phyloP scores from a whole-genome alignment of 2,797 vertebrate species.

The Sebastes trivittatus region DNA sequence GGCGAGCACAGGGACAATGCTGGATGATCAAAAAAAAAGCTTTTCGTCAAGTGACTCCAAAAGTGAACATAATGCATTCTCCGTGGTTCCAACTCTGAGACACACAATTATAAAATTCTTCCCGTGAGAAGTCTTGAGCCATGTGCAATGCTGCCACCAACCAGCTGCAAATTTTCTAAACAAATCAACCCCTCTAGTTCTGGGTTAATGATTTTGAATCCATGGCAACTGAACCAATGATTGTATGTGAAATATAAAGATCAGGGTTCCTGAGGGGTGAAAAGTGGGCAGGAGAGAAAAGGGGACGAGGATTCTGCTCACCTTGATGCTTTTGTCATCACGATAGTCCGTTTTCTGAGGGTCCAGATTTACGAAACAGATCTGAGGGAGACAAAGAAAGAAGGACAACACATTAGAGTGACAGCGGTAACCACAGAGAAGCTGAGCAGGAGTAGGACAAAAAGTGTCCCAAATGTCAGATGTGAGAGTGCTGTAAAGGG shows the following conservation, averaged over 20 bases:
- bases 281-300: conserved; percentile 12
- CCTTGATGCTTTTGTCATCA: conserved; percentile 88
- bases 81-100: conserved; percentile 21
- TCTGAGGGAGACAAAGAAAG: conserved; percentile 76
- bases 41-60: conserved; percentile 15
- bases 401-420: background rate
- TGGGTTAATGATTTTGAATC: conserved; percentile 66
- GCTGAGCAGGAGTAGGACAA: background rate
- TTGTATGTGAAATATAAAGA: conserved; percentile 38
- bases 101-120: conserved; percentile 41
- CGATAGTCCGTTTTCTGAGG: conserved; percentile 80
- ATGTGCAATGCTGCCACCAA: conserved; percentile 11
- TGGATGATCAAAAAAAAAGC: background rate
- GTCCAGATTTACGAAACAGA: conserved; percentile 95
- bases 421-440: background rate
- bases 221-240: conserved; percentile 61
- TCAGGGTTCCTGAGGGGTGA: conserved; percentile 10
- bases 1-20: conserved; percentile 38
- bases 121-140: conserved; percentile 30
- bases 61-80: conserved; percentile 18
- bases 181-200: conserved; percentile 64
- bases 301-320: conserved; percentile 61
- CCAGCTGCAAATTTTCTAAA: conserved; percentile 58
- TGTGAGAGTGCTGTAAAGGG: background rate
- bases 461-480: background rate